A percentile compares a stretch with the other conserved stretches of the same genome.
Evolutionary conservation across 2,113 vertebrate genomes (phyloP).

Genomic region (Nothocercus nigrocapillus): DNA sequence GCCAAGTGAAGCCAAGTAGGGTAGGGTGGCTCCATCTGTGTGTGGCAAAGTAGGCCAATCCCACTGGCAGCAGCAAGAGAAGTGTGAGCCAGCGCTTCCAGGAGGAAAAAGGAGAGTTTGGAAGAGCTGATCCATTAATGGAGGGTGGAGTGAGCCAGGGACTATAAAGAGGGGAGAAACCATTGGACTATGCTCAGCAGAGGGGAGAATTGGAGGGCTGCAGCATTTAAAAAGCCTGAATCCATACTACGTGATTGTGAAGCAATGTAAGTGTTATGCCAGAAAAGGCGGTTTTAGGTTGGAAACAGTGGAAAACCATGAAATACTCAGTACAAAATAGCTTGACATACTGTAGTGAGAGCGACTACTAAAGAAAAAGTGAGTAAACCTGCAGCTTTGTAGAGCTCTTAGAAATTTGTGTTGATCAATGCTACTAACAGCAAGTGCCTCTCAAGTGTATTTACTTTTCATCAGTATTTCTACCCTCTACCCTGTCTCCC

Average conservation of each 20-base stretch:
- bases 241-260: conserved; percentile 43
- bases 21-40: conserved; percentile 21
- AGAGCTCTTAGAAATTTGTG: background rate
- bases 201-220: background rate
- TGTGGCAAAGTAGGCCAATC: conserved; percentile 47
- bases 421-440: background rate
- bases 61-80: conserved; percentile 33
- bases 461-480: conserved; percentile 1
- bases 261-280: conserved; percentile 15
- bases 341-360: background rate
- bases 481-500: background rate
- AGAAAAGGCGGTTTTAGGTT: conserved; percentile 1
- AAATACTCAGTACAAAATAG: conserved; percentile 33
- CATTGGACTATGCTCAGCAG: background rate
- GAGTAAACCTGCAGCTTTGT: background rate
- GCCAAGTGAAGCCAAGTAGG: conserved; percentile 46
- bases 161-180: conserved; percentile 7
- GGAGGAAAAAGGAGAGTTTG: conserved; percentile 33
- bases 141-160: conserved; percentile 15
- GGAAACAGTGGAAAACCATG: conserved; percentile 16
- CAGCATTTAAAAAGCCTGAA: conserved; percentile 25
- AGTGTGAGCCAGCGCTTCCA: conserved; percentile 18
- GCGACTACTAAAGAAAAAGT: background rate
- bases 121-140: conserved; percentile 43
- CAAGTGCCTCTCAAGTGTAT: background rate